Evolutionary conservation across 2,888 invertebrate genomes (phyloP), one percentile per base, ranked within the genome.

Genomic region (Coenonympha glycerion): DNA sequence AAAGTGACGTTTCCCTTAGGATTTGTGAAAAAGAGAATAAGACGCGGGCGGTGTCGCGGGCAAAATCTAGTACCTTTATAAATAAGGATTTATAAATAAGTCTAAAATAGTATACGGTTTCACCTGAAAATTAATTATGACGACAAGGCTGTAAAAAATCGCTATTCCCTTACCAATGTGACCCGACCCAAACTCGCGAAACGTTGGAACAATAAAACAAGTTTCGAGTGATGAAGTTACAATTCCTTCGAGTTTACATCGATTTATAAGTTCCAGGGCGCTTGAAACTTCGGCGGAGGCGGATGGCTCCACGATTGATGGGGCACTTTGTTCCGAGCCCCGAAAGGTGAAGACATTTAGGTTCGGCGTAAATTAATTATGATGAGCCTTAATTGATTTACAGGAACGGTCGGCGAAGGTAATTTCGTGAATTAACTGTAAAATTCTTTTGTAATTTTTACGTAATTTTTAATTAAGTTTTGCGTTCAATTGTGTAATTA

Each of bases 211-310:
- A 57, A 58, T 59, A 52, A 58, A 59, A 59, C 51, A 58, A 58
- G 56, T 58, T 59, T 54, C 37, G 39, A 56, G 52, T 40, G 57
- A 54, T 61, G 55, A 60, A 60, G 57, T 56, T 55, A 60, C 53
- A 57, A 60, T 57, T 59, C 56, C 59, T 56, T 56, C 53, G 49
- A 59, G 56, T 53, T 60, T 50, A 54, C 56, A 49, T 56, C 57
- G 53, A 58, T 56, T 58, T 52, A 54, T 50, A 52, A 52, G 52
- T 49, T 49, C 11, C 34, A 31, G 31, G 37, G 49, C 45, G 47
- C 41, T 50, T 40, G 31, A 34, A 45, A 56, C 53, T 51, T 52
- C 15, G 13, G 41, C 31, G 46, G 52, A n/a, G n/a, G n/a, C n/a
- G 47, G 44, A 47, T 46, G 36, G 42, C 36, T 36, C 18, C 46